phyloP scores from a whole-genome alignment of 2,113 vertebrate species.

The Sinocyclocheilus rhinocerous region DNA sequence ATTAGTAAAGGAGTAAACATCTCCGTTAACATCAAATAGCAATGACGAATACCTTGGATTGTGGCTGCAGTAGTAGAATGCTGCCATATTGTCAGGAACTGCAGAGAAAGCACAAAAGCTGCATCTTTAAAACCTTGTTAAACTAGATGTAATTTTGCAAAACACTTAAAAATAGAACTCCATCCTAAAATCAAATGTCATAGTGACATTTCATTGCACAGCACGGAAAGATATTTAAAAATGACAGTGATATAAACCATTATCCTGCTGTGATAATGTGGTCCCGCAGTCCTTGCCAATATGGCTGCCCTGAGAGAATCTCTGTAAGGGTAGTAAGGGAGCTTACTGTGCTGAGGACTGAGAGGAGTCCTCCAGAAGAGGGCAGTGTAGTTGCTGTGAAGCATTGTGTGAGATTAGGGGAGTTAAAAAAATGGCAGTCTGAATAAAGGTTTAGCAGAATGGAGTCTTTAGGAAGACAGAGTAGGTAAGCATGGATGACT shows the following conservation, averaged over 20 bases:
- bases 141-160: slow-evolving; percentile 1
- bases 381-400: slow-evolving; percentile 35
- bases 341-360: slow-evolving; percentile 11
- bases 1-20: slow-evolving; percentile 14
- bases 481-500: not conserved
- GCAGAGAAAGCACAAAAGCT: slow-evolving; percentile 32
- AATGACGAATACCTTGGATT: slow-evolving; percentile 12
- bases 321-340: slow-evolving; percentile 2
- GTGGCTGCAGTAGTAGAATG: slow-evolving; percentile 14
- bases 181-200: slow-evolving; percentile 29
- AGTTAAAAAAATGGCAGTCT: slow-evolving; percentile 28
- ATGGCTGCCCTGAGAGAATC: slow-evolving; percentile 43
- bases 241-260: slow-evolving; percentile 19
- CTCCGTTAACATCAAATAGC: not conserved
- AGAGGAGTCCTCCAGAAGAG: slow-evolving; percentile 28
- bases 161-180: slow-evolving; percentile 31
- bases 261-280: slow-evolving; percentile 22
- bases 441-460: slow-evolving; percentile 21
- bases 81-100: slow-evolving; percentile 43
- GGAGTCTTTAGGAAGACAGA: slow-evolving; percentile 18
- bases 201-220: not conserved
- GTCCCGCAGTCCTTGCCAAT: slow-evolving; percentile 40
- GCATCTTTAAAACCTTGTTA: not conserved
- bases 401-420: not conserved
- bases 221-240: not conserved